Percentiles rank a stretch among this genome's conserved stretches.
phyloP scores from a whole-genome alignment of 2,888 invertebrate genomes.

The Eupeodes luniger region DNA sequence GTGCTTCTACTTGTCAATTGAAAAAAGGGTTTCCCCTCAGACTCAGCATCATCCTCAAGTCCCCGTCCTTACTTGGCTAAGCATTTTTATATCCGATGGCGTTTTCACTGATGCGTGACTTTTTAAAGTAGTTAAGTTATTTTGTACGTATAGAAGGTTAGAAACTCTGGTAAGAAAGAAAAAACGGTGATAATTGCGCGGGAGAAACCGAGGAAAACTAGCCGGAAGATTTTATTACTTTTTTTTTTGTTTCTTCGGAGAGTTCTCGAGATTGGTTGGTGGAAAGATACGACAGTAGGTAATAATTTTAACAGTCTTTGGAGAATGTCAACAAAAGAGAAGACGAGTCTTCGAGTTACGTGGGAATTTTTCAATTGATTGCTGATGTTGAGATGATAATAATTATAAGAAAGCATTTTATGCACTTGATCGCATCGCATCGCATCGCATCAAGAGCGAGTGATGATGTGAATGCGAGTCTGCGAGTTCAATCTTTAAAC shows the following conservation, averaged over 20 bases:
- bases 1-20: constrained; percentile 27
- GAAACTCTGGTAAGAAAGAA: neutral
- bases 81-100: constrained; percentile 3
- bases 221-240: constrained; percentile 49
- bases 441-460: too few species aligned
- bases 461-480: neutral
- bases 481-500: constrained; percentile 11
- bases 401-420: constrained; percentile 51
- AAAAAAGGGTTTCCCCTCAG: neutral
- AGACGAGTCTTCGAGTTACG: constrained; percentile 38
- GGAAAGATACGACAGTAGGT: too few species aligned
- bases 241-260: neutral
- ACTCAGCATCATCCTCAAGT: too few species aligned
- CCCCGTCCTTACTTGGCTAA: neutral
- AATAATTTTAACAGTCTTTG: constrained; percentile 11
- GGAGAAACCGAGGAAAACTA: constrained; percentile 25
- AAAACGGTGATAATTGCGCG: constrained; percentile 31
- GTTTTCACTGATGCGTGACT: constrained; percentile 64
- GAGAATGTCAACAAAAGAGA: constrained; percentile 27
- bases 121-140: neutral
- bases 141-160: too few species aligned
- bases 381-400: constrained; percentile 40
- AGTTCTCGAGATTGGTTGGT: too few species aligned
- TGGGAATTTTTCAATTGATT: constrained; percentile 73
- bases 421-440: constrained; percentile 43